Base-by-base conservation (phyloP, 1,140 invertebrate species). In the Magallana angulata region DNA sequence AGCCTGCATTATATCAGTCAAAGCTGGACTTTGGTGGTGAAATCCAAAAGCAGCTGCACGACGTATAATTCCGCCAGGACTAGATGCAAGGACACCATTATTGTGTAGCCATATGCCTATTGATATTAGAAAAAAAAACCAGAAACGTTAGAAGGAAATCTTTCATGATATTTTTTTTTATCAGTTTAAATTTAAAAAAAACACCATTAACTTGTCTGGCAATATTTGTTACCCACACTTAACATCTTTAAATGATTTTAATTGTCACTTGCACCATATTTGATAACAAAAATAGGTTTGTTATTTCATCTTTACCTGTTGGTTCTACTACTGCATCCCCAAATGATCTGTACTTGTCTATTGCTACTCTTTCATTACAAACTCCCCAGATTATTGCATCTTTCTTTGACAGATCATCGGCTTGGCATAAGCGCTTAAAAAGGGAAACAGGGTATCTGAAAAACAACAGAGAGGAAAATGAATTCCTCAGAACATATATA, bases 311-410 rank as follows among this genome's bases (percentile, higher is more conserved):
- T 24, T 24, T 71, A 84, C 82, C 58, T 36, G 82, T 84, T 59
- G 58, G 58, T n/a, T 84, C 82, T 62, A 84, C 82, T 11, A 84
- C 82, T 62, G 82, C 58, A 62, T 84, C 82, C 8, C 82, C 82
- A 84, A 36, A 84, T 9, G 82, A 62, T 14, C 58, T 36, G 62
- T 62, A 84, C n/a, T 62, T 62, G 7, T 84, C 82, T 48, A 24
- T 62, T 0, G 82, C 82, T 24, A 8, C 24, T n/a, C 58, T 30
- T 7, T 84, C 82, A 62, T 84, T 84, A 30, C 18, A 62, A 11
- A 60, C 48, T 9, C 82, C 82, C 82, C 59, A 84, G 9, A 62
- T 30, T 24, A 84, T 84, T 4, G 58, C 58, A 62, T 84, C 57
- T 36, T 84, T 84, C 30, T 59, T 60, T 8, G 82, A 30, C 12